Evolutionary conservation across 2,888 invertebrate genomes (phyloP).

Genomic region (Campaea margaritaria): DNA sequence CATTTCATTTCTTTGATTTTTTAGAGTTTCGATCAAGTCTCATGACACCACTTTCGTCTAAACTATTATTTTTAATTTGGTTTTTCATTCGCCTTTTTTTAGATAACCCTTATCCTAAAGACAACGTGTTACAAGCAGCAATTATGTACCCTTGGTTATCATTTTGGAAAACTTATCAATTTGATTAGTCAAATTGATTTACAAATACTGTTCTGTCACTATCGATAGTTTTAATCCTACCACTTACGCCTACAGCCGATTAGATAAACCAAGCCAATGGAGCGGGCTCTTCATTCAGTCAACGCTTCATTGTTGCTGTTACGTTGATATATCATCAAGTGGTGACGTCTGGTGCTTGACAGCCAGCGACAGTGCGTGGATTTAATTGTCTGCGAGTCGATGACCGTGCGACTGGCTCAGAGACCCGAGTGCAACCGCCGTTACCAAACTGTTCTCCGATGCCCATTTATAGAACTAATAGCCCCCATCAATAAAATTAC

Average conservation of each 20-base stretch:
- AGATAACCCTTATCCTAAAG: no score
- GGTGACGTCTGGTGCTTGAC: slow-evolving; percentile 52
- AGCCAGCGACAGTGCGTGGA: slow-evolving; percentile 53
- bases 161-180: no score
- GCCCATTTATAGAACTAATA: slow-evolving; percentile 38
- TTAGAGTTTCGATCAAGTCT: no score
- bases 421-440: slow-evolving; percentile 54
- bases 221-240: slow-evolving; percentile 6
- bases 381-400: slow-evolving; percentile 75
- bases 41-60: no score
- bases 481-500: slow-evolving; percentile 23
- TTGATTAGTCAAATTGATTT: no score
- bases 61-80: no score
- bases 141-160: no score
- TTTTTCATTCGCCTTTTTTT: no score
- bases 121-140: no score
- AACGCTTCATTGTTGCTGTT: slow-evolving; percentile 24
- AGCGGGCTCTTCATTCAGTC: slow-evolving; percentile 28
- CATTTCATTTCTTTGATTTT: no score
- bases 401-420: slow-evolving; percentile 63
- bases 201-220: no score
- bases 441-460: slow-evolving; percentile 39
- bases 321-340: slow-evolving; percentile 41
- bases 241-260: slow-evolving; percentile 24
- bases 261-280: slow-evolving; percentile 27